Base-by-base conservation (phyloP, 2,797 vertebrate genomes). In the Cygnus olor region DNA sequence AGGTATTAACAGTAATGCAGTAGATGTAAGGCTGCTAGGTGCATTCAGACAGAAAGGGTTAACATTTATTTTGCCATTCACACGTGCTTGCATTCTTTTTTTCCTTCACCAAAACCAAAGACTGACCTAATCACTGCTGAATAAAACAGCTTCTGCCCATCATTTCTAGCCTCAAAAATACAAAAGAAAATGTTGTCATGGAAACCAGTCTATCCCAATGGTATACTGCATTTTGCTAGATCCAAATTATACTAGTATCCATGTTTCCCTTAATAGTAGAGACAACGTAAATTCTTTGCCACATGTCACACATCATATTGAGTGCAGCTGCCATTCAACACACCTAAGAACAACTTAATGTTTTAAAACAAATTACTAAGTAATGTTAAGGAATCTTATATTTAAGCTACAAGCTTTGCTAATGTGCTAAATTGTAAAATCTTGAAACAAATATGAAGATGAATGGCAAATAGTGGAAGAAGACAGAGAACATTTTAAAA, bases 181-280 rank as follows among this genome's bases (percentile, higher is more conserved):
- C 85, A 94, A 95, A 96, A 93, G 92, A 93, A 96, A 95, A 90
- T 18, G 96, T 97, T 97, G 97, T 84, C 96, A 96, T 96, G 95
- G 97, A 97, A 98, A 98, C 97, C 81, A 96, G 95, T 61, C 91
- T 86, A 94, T 95, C 95, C 97, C 96, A 89, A 96, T 97, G 96
- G 93, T 96, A 97, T 76, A 86, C 38, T 69, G 47, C 40, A 36
- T 80, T 94, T 93, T 89, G 45, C 70, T 57, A 63, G 42, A 76
- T 69, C 63, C 34, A 81, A 87, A 95, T 91, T 93, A 65, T 34
- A 82, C 58, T 30, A 58, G 45, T 68, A 70, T 64, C 68, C 74
- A 12, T 40, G 80, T 51, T 87, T 85, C 58, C 40, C 53, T 68
- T 84, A 81, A 51, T 14, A 84, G 38, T 27, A 56, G 13, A 68